Evolutionary conservation across 2,113 vertebrate species (phyloP).

Genomic region (Cettia cetti): DNA sequence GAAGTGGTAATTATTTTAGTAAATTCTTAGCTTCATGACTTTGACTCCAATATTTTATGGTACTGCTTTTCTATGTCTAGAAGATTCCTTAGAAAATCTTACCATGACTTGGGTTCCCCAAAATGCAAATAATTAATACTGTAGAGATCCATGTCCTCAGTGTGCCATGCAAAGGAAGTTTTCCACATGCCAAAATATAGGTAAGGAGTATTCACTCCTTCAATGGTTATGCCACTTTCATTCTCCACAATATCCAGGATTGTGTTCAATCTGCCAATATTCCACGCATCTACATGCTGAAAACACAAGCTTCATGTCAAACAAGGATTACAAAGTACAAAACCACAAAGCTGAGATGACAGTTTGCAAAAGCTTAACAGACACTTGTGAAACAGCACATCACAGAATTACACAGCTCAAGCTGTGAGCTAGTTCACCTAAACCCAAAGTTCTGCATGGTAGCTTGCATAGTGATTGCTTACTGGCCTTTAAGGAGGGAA

Average conservation of each 20-base stretch:
- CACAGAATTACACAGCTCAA: not conserved
- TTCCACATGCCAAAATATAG: slow-evolving; percentile 99
- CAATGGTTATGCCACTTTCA: slow-evolving; percentile 92
- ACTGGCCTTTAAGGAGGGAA: not conserved
- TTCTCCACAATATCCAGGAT: slow-evolving; percentile 91
- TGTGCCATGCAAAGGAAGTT: slow-evolving; percentile 97
- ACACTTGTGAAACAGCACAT: not conserved
- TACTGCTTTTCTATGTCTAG: not conserved
- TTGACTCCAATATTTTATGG: not conserved
- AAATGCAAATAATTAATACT: slow-evolving; percentile 97
- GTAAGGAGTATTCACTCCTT: slow-evolving; percentile 92
- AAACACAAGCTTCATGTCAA: not conserved
- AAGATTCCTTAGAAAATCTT: slow-evolving; percentile 31
- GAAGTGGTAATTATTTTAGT: not conserved
- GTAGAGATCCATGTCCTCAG: slow-evolving; percentile 97
- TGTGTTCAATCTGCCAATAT: slow-evolving; percentile 88
- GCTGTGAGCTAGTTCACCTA: not conserved
- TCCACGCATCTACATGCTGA: slow-evolving; percentile 87
- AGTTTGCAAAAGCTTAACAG: not conserved
- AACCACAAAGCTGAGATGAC: not conserved
- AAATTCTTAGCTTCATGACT: not conserved
- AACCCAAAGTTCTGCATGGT: not conserved
- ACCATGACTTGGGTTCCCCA: slow-evolving; percentile 96
- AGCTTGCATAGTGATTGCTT: not conserved
- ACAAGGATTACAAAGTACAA: not conserved